Evolutionary conservation across 2,797 vertebrate genomes (phyloP), one percentile per base, ranked within the genome.

Genomic region (Momotus momota): DNA sequence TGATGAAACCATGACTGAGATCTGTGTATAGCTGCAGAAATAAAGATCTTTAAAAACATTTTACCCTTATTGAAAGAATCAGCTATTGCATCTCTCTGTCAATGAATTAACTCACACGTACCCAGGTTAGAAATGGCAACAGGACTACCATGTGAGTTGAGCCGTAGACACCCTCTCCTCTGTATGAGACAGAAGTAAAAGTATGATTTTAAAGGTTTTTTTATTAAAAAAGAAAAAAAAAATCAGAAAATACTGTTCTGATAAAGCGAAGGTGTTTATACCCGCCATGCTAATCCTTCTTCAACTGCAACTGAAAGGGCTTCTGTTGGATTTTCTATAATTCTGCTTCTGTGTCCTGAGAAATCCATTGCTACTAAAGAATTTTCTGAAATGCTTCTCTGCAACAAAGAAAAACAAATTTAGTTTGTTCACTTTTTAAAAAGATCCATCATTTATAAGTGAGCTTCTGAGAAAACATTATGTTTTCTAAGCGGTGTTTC

Each of bases 361-460:
- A 99, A 99, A 97, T 99, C 99, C 99, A 99, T 99, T 95, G 99
- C 99, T 97, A 99, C 99, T 82, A 99, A 98, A 41, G 99, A 99
- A 97, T 99, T 99, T 97, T 99, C 99, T 19, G 99, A 99, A 98
- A 99, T 98, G 97, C 99, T 99, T 94, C 99, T 99, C 99, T 99
- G 97, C 81, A 98, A 91, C 15, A 67, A 83, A 93, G 74, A 91
- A 74, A 95, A 94, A 73, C 31, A 55, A 52, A 91, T 72, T 79
- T 75, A 91, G 85, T 85, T 71, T 81, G 46, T 41, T 80, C 31
- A 19, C 52, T 83, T 91, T 85, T 71, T 29, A 35, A 27, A 31
- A 88, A 87, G 31, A 66, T 43, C 16, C 27, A 61, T 67, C 33
- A 74, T 78, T 95, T 94, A 71, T 67, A 89, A 89, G 29, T 0